Evolutionary conservation across 2,113 vertebrate genomes (phyloP).

Genomic region (Caloenas nicobarica): DNA sequence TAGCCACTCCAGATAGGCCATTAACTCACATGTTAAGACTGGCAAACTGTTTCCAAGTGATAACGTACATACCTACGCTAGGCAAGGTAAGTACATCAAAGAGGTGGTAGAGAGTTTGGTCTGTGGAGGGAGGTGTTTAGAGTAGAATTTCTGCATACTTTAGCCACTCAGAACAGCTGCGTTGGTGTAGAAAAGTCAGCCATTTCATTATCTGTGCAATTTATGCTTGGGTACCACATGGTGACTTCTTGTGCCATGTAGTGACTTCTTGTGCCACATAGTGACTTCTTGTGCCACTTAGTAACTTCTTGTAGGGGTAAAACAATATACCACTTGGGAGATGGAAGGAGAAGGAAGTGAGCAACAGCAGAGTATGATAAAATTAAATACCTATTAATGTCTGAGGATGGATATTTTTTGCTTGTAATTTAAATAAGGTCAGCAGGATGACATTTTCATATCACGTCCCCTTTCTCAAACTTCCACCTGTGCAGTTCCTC

Average conservation of each 20-base stretch:
- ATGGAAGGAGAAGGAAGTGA: background rate
- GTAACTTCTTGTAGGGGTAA: background rate
- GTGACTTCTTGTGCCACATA: background rate
- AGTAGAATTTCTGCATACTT: background rate
- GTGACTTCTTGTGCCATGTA: background rate
- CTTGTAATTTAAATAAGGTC: background rate
- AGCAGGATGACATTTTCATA: background rate
- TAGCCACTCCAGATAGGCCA: background rate
- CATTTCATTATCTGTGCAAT: background rate
- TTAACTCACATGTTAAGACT: background rate
- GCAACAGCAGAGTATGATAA: background rate
- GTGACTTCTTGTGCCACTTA: background rate
- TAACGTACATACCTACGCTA: background rate
- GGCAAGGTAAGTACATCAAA: background rate
- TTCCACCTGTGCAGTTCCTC: background rate
- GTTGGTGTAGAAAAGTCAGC: background rate
- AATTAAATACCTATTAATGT: background rate
- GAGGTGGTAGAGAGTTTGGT: background rate
- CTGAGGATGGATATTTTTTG: background rate
- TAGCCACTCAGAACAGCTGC: background rate
- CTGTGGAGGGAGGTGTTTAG: background rate
- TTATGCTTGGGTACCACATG: background rate
- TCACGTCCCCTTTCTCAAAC: background rate
- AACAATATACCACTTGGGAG: background rate
- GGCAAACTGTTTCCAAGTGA: background rate